Evolutionary conservation across 2,888 invertebrate genomes (phyloP).

Genomic region (Synergus gifuensis): DNA sequence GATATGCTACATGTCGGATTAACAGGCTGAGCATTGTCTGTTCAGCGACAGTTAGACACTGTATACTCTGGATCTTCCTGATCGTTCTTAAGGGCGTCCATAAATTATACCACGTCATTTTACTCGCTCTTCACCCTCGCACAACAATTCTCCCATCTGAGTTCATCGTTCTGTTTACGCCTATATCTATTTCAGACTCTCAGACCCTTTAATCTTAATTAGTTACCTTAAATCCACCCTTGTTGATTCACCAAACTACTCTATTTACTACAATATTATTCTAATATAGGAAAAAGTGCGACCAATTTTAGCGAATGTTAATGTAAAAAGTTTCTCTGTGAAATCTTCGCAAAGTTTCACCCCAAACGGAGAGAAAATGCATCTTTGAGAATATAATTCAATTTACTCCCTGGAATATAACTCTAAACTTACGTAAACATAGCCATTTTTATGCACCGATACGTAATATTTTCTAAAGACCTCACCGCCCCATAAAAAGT

Average conservation of each 20-base stretch:
- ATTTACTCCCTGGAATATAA: not conserved
- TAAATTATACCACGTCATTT: constrained; percentile 36
- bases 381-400: not conserved
- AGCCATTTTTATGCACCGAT: constrained; percentile 3
- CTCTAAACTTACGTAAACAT: not conserved
- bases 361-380: no score
- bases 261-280: no score
- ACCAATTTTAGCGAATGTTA: not conserved
- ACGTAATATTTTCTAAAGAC: constrained; percentile 3
- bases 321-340: no score
- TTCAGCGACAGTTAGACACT: constrained; percentile 39
- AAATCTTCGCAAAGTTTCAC: no score
- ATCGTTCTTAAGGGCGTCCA: constrained; percentile 41
- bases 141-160: not conserved
- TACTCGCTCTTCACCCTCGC: constrained; percentile 14
- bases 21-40: constrained; percentile 39
- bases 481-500: constrained; percentile 4
- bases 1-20: constrained; percentile 41
- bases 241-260: no score
- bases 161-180: constrained; percentile 7
- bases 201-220: constrained; percentile 11
- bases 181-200: constrained; percentile 18
- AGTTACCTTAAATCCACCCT: not conserved
- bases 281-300: no score
- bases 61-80: constrained; percentile 35